phyloP scores from a whole-genome alignment of 2,113 vertebrate genomes.

The Mormoops blainvillei region DNA sequence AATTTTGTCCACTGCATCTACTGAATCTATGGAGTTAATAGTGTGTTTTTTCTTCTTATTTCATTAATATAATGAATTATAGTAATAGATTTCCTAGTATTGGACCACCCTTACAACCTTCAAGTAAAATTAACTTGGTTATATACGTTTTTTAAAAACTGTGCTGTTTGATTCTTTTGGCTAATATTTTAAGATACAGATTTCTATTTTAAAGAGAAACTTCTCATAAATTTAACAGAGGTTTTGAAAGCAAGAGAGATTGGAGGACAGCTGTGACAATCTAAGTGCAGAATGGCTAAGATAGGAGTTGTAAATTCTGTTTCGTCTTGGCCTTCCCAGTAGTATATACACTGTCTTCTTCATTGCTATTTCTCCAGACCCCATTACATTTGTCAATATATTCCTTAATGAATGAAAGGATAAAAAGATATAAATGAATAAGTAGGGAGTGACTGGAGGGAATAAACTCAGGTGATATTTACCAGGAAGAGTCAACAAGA shows the following conservation, averaged over 20 bases:
- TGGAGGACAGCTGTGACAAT: neutral
- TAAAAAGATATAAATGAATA: neutral
- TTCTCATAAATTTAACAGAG: neutral
- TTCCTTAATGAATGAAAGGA: neutral
- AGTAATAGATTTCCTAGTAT: neutral
- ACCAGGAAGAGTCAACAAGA: neutral
- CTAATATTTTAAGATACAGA: neutral
- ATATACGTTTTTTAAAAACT: neutral
- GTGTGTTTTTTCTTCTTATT: neutral
- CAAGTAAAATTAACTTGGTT: neutral
- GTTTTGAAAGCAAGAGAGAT: neutral
- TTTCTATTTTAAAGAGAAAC: conserved; percentile 7
- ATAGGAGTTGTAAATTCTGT: neutral
- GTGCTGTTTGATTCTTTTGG: neutral
- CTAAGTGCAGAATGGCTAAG: neutral
- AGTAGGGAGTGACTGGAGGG: neutral
- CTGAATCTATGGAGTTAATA: neutral
- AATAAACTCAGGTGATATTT: neutral
- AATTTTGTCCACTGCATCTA: neutral
- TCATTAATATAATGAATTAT: neutral
- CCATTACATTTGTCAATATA: neutral
- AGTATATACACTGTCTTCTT: neutral
- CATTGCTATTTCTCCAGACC: neutral
- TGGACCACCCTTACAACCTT: neutral
- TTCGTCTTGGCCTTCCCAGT: neutral